Percentiles rank a stretch among this genome's conserved stretches.
phyloP scores from a whole-genome alignment of 1,140 invertebrate species.

The Bombus balteatus region DNA sequence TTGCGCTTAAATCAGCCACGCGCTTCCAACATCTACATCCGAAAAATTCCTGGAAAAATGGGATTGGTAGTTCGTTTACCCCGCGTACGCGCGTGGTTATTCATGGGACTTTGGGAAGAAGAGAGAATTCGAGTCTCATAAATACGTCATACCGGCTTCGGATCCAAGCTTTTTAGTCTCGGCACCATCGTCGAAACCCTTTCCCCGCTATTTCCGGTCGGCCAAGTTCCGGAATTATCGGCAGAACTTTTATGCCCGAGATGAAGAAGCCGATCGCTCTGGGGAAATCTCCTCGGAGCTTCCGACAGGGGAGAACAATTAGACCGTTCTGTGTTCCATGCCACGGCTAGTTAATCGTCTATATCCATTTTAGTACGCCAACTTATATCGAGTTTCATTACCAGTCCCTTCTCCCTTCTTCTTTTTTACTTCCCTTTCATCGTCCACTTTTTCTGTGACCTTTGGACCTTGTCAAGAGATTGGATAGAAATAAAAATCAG shows the following conservation, averaged over 20 bases:
- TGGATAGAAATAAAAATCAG: background rate
- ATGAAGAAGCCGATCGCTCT: conserved; percentile 54
- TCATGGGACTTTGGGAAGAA: background rate
- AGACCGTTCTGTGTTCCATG: conserved; percentile 41
- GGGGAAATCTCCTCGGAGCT: conserved; percentile 55
- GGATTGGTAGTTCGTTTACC: background rate
- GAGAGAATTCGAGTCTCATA: conserved; percentile 36
- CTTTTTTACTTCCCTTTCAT: background rate
- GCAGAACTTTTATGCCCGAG: conserved; percentile 44
- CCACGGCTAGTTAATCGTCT: conserved; percentile 34
- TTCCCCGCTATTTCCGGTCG: conserved; percentile 1
- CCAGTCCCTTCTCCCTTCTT: background rate
- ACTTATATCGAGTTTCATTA: background rate
- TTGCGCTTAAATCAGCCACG: background rate
- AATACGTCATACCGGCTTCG: conserved; percentile 50
- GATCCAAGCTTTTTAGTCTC: conserved; percentile 38
- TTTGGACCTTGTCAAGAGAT: background rate
- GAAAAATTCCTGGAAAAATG: conserved; percentile 12
- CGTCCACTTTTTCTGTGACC: background rate
- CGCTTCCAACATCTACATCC: conserved; percentile 2
- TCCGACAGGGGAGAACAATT: conserved; percentile 55
- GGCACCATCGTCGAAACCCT: conserved; percentile 7
- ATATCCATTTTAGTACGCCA: conserved; percentile 2
- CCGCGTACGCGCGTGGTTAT: background rate
- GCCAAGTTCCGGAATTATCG: conserved; percentile 57